Conservation (phyloP, 2,113 vertebrate genomes). For the Amblyornis subalaris region DNA sequence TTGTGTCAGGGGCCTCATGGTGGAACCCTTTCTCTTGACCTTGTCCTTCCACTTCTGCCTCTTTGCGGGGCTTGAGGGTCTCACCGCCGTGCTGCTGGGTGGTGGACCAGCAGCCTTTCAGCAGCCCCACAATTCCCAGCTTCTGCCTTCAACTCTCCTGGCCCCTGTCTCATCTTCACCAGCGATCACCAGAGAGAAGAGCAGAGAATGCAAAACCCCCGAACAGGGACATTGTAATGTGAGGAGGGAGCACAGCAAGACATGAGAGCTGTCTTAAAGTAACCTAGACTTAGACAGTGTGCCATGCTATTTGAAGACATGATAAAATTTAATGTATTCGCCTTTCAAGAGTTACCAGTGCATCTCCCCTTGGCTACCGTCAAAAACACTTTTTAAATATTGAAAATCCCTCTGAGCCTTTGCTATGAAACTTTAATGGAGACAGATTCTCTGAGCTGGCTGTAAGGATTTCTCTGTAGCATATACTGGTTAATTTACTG, state of each 20-base stretch:
- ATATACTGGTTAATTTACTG: background rate
- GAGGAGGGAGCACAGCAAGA: background rate
- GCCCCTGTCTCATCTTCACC: background rate
- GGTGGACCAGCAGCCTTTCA: background rate
- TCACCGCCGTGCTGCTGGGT: rapidly evolving
- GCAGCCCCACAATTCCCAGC: background rate
- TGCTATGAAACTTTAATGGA: conserved; percentile 46
- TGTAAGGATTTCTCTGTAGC: background rate
- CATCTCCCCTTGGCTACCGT: background rate
- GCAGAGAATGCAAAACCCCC: background rate
- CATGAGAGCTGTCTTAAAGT: background rate
- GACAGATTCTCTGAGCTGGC: background rate
- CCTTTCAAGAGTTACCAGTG: background rate
- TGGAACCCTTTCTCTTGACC: background rate
- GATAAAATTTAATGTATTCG: background rate
- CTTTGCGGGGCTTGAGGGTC: background rate
- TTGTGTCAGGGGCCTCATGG: background rate
- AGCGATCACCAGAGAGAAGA: background rate
- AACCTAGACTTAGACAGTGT: background rate
- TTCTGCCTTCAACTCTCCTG: background rate
- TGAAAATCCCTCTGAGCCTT: conserved; percentile 33
- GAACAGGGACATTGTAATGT: background rate
- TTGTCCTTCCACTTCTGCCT: background rate
- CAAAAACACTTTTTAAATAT: conserved; percentile 38
- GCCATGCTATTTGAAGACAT: background rate